Evolutionary conservation across 2,888 invertebrate species (phyloP).

Genomic region (Brachylomia viminalis): DNA sequence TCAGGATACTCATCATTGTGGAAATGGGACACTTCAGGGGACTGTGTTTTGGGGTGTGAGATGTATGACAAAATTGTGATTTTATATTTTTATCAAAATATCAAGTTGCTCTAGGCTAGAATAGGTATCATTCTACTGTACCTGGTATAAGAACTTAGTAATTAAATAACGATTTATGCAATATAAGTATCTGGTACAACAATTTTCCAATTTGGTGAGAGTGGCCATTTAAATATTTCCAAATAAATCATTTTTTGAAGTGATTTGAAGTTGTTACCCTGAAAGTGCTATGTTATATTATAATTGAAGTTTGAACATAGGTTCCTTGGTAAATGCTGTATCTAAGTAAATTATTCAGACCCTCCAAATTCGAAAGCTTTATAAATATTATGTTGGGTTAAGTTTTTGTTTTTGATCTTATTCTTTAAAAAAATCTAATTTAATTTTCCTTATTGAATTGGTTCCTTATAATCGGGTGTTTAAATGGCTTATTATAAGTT

Average conservation of each 20-base stretch:
- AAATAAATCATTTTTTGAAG: not conserved
- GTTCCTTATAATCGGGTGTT: not conserved
- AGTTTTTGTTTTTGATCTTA: not conserved
- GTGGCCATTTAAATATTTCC: not conserved
- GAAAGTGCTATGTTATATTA: not conserved
- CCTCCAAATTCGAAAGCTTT: not conserved
- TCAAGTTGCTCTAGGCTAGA: not conserved
- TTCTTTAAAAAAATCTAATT: not conserved
- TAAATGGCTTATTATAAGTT: not conserved
- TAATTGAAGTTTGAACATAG: not conserved
- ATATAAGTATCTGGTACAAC: not conserved
- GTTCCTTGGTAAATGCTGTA: not conserved
- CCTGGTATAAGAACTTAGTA: not conserved
- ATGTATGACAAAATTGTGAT: not conserved
- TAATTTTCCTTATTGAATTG: not conserved
- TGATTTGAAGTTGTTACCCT: not conserved
- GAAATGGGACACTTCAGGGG: not conserved
- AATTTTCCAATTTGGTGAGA: not conserved
- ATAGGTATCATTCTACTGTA: not conserved
- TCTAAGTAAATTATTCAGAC: not conserved
- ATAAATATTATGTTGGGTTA: not conserved
- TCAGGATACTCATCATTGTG: not conserved
- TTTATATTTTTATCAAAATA: not conserved
- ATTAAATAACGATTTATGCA: not conserved
- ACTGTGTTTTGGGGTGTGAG: not conserved